Evolutionary conservation across 2,888 invertebrate genomes (phyloP).

Genomic region (Meganola albula): DNA sequence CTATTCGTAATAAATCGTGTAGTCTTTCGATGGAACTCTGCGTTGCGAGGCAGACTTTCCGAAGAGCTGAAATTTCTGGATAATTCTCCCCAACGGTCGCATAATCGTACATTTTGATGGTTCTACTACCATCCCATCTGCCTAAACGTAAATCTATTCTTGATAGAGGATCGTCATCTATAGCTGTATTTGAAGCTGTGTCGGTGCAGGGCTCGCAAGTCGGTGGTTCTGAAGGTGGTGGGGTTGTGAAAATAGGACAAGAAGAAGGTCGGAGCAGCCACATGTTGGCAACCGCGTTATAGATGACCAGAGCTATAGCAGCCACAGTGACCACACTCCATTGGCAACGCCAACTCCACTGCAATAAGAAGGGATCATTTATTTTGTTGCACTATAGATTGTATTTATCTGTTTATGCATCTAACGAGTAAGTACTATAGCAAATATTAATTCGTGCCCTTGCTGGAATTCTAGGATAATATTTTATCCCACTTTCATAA

Average conservation of each 20-base stretch:
- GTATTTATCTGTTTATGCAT: too few species aligned
- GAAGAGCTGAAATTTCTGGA: conserved; percentile 74
- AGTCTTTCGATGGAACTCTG: conserved; percentile 91
- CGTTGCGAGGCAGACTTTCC: conserved; percentile 86
- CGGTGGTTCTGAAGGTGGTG: conserved; percentile 39
- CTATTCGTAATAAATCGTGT: conserved; percentile 85
- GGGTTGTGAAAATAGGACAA: conserved; percentile 40
- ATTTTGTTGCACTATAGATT: too few species aligned
- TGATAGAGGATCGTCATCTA: conserved; percentile 71
- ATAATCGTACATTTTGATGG: conserved; percentile 86
- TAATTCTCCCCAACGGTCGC: conserved; percentile 83
- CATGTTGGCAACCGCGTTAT: conserved; percentile 63
- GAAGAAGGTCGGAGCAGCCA: conserved; percentile 56
- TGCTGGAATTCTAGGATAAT: too few species aligned
- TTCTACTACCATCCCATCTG: conserved; percentile 84
- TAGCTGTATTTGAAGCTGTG: conserved; percentile 36
- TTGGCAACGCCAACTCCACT: conserved; percentile 78
- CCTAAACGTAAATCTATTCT: conserved; percentile 82
- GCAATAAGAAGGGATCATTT: too few species aligned
- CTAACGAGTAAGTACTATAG: too few species aligned
- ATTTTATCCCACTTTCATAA: too few species aligned
- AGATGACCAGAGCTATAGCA: conserved; percentile 81
- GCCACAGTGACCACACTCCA: conserved; percentile 83
- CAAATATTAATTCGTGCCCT: too few species aligned
- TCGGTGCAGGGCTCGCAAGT: conserved; percentile 61